Evolutionary conservation across 92 coral and sea anemone genomes (phyloP), one percentile per base, ranked within the genome.

Genomic region (Ricordea florida): DNA sequence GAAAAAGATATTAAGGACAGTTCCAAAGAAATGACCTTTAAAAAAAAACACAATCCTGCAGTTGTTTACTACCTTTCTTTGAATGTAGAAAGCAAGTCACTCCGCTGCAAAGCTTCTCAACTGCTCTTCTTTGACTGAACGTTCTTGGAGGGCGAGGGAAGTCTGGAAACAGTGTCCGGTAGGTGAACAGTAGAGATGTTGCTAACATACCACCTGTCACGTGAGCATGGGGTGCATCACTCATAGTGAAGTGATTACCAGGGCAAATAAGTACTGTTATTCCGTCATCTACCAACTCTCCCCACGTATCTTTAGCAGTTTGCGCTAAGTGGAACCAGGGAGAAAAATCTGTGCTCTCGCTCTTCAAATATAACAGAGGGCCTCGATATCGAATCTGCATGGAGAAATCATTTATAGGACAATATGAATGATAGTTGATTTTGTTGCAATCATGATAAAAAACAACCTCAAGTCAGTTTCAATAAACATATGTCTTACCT

Each of bases 121-220:
- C 50, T 27, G 84, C 89, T 60, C 68, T 37, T 24, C 76, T 45
- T 34, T 77, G 72, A 24, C 31, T 28, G 59, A 62, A 76, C 13
- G 65, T 40, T 36, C 60, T 45, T n/a, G 17, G 24, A 20, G 55
- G 36, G 30, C 69, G 70, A 29, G 31, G 40, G 36, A 84, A 15
- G 17, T 56, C 61, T 5, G 79, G 72, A 51, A 81, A 82, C 22
- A 37, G 74, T 5, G 27, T 49, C 17, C 90, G 79, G 70, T 85
- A 77, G 25, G 29, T 78, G 62, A 84, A 57, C 5, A 58, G 56
- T n/a, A 86, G 51, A 26, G 93, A 63, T 31, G 77, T 79, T 60
- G 86, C 82, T 43, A 85, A 58, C 45, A 89, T 64, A n/a, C 69
- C 28, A 10, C 93, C 85, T 26, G 82, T 66, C 10, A 78, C 69